Evolutionary conservation across 2,888 invertebrate genomes (phyloP), one percentile per base, ranked within the genome.

Genomic region (Branchellion lobata): DNA sequence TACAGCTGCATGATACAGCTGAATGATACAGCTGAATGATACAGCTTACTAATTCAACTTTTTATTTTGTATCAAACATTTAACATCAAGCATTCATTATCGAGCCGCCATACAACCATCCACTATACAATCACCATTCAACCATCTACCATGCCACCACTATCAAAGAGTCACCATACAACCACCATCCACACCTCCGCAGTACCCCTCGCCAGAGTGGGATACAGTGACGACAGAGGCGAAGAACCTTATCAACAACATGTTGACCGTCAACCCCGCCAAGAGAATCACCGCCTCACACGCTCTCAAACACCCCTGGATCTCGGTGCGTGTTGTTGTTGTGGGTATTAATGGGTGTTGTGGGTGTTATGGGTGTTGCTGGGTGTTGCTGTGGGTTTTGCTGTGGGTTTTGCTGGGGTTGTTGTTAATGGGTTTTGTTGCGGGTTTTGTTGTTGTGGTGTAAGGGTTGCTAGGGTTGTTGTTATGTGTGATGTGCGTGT

Each of bases 151-250:
- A 57, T 40, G 21, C 73, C 21, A 40, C 31, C 14, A 73, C n/a
- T 24, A 18, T 5, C 47, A 29, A 40, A 5, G 14, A 40, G 14
- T 40, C 14, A 8, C 40, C 40, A 5, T 8, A 71, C 71, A 29
- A 3, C n/a, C 29, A 8, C 24, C 47, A 40, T 27, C n/a, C 53
- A n/a, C 18, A 18, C 51, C 5, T 3, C 18, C 51, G 47, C 73
- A 95, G 94, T 99, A 99, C 89, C 99, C 99, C 61, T 96, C 97
- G 83, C 99, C 99, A 82, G 99, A 99, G 91, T 99, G 99, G 99
- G 99, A 99, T 89, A 99, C 99, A 34, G 99, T 99, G 74, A 99
- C 99, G 80, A 96, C 97, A 72, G 99, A 99, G 89, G 99, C 99
- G 79, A 99, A 99, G 90, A 96, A 96, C 89, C 92, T 99, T 86